Evolutionary conservation across 1,140 invertebrate species (phyloP), one percentile per base, ranked within the genome.

Genomic region (Zaprionus tsacasi): DNA sequence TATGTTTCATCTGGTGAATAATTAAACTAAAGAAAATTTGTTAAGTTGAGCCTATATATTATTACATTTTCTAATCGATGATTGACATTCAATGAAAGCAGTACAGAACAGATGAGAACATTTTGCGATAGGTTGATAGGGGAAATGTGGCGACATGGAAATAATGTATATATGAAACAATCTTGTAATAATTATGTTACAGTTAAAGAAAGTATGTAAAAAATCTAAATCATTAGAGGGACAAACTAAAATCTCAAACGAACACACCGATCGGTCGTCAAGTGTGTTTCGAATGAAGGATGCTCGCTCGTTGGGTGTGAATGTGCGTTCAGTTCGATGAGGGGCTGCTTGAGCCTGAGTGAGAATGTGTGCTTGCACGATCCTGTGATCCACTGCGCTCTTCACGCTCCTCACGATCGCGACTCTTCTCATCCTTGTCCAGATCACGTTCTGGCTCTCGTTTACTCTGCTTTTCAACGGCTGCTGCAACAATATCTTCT

Each of bases 11-110:
- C 70, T 63, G 69, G 52, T 56, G 35, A 69, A 67, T n/a, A 86
- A 89, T 83, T 88, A 89, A 88, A 88, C 85, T 88, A 83, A 88
- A 88, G 45, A 80, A 78, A 70, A 79, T 89, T 83, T 79, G 71
- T 80, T 82, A 88, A 80, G 83, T 82, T 83, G 81, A 87, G 77
- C 78, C 80, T 88, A 89, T 83, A 76, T 71, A 89, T 56, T 66
- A 81, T 72, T 89, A 83, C 78, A 88, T 89, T 88, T 80, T 80
- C 83, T 88, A 88, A 77, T 78, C 70, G 72, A 68, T 80, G 69
- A 73, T 78, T 74, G 40, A 86, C 82, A 79, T 64, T 74, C 21
- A 59, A 56, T 70, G 57, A 70, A 59, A 59, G 45, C 59, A 70
- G 60, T 45, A 64, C 68, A 27, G 60, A 66, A 73, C 70, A 77